A percentile compares a stretch with the other conserved stretches of the same genome.
Conservation (phyloP, 64 coral and sea anemone genomes). For the Orbicella faveolata region DNA sequence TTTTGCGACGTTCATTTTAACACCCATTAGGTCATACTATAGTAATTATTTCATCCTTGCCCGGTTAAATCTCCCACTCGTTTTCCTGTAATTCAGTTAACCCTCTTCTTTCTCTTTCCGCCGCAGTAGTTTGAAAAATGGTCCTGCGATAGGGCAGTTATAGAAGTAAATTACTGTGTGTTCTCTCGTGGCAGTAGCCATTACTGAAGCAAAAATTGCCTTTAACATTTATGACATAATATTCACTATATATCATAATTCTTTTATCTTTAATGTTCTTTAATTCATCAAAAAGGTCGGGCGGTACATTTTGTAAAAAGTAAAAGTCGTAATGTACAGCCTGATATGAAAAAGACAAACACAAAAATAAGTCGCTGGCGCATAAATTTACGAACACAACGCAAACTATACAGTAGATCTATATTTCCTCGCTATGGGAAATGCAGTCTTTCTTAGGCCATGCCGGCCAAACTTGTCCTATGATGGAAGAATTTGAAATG, state of each 20-base stretch:
- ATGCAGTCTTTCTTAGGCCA: background rate
- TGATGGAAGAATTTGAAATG: background rate
- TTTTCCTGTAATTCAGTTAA: background rate
- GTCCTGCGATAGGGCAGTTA: background rate
- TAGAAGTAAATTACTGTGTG: background rate
- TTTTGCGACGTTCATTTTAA: background rate
- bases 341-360: background rate
- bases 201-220: background rate
- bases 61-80: background rate
- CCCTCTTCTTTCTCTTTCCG: background rate
- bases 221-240: background rate
- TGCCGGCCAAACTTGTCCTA: background rate
- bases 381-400: background rate
- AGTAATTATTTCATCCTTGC: background rate
- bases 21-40: background rate
- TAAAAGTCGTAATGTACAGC: background rate
- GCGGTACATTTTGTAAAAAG: background rate
- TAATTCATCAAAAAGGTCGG: background rate
- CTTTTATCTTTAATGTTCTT: constrained; percentile 5
- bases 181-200: background rate
- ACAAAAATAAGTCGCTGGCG: background rate
- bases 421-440: background rate
- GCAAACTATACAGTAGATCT: background rate
- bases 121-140: background rate
- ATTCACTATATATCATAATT: background rate